Percentiles rank a stretch among this genome's conserved stretches.
Conservation (phyloP, 2,797 vertebrate species). For the Parambassis ranga region DNA sequence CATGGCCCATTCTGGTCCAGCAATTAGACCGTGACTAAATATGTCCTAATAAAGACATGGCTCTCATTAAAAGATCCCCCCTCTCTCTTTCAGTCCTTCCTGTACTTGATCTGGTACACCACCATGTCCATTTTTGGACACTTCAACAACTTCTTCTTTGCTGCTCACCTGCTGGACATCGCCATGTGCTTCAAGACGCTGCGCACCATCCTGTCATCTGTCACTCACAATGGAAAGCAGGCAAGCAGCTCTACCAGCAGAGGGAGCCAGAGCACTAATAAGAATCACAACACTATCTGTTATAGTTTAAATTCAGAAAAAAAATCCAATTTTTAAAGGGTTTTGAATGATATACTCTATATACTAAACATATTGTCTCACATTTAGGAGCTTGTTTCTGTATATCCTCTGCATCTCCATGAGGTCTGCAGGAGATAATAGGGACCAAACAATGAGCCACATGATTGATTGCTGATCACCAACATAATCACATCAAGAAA, state of each 20-base stretch:
- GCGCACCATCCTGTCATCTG: conserved; percentile 95
- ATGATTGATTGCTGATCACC: neutral
- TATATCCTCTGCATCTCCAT: neutral
- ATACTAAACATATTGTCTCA: too few relatives aligned
- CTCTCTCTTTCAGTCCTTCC: conserved; percentile 82
- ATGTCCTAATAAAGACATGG: too few relatives aligned
- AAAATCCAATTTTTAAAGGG: too few relatives aligned
- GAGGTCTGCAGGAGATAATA: neutral
- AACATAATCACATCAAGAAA: conserved; percentile 13
- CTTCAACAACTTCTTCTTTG: conserved; percentile 99
- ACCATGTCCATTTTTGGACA: conserved; percentile 96
- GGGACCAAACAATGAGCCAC: neutral
- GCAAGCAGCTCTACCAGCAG: conserved; percentile 69
- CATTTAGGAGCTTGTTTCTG: neutral
- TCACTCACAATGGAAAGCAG: conserved; percentile 99
- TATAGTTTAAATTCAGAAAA: too few relatives aligned
- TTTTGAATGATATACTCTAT: too few relatives aligned
- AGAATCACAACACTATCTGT: neutral
- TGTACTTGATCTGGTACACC: conserved; percentile 97
- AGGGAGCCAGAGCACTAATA: conserved; percentile 37
- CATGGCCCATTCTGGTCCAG: too few relatives aligned
- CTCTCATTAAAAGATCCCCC: neutral
- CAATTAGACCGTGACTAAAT: too few relatives aligned
- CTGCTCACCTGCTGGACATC: conserved; percentile 96
- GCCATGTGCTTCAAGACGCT: conserved; percentile 98